Base-by-base conservation (phyloP, 2,888 invertebrate species). In the Teleogryllus oceanicus region DNA sequence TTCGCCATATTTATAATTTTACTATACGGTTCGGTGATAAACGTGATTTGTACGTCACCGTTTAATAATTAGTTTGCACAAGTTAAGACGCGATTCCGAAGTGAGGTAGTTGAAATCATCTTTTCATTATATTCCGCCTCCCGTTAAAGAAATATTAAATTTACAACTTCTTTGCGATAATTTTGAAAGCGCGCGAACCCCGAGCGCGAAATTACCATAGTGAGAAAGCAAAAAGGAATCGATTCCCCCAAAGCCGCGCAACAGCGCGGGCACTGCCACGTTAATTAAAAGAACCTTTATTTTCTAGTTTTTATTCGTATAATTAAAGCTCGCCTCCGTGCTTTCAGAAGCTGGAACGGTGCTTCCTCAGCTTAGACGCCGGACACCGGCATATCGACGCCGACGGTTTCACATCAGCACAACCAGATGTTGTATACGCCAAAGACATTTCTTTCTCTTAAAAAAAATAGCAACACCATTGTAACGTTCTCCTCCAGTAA, bases 1-100 rank as follows among this genome's bases (percentile, higher is more conserved):
- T 62, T 62, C 62, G 62, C 62, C 62, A 62, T 62, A 62, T 62
- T 62, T 62, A 62, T 62, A 62, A 62, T 62, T 62, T 62, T 62
- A 62, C 62, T 62, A 62, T 62, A 62, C 62, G 62, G 62, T 62
- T 62, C 62, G n/a, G 62, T 62, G 62, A 62, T 62, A 62, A 62
- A 62, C 62, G 62, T 62, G 62, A 62, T 62, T 62, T 62, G 62
- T 62, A 62, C 62, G 62, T 62, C 62, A 62, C 62, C 62, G 62
- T 62, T 18, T 62, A 62, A 62, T 62, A 62, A 62, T 62, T 62
- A 62, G 62, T 62, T 62, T 62, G 62, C 62, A 62, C 62, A 62
- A 62, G 62, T 62, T 62, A 13, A 18, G 62, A 13, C 13, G 62
- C 62, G 62, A 18, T 62, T 13, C 62, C n/a, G 62, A 62, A 62